phyloP scores from a whole-genome alignment of 2,888 invertebrate genomes.

The Elysia crispata region DNA sequence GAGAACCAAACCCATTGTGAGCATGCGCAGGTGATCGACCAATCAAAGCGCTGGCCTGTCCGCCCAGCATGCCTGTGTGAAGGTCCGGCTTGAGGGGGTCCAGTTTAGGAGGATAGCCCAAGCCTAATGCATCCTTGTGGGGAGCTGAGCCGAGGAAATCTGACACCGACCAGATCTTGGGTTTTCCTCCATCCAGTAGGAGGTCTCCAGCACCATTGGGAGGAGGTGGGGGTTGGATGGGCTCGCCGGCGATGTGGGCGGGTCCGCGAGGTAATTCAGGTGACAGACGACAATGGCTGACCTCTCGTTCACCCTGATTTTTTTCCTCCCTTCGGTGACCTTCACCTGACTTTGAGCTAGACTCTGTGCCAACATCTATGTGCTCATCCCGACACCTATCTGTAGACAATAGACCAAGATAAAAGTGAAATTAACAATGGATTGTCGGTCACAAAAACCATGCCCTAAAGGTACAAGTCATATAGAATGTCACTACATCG shows the following conservation, averaged over 20 bases:
- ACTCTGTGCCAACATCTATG: slow-evolving; percentile 44
- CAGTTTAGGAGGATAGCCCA: slow-evolving; percentile 26
- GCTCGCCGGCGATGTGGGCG: slow-evolving; percentile 45
- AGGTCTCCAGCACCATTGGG: no score
- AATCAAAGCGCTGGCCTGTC: slow-evolving; percentile 22
- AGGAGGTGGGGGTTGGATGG: slow-evolving; percentile 42
- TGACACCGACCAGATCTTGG: slow-evolving; percentile 71
- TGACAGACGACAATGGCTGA: slow-evolving; percentile 44
- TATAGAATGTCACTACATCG: no score
- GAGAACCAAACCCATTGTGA: slow-evolving; percentile 38
- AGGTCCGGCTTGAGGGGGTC: slow-evolving; percentile 29
- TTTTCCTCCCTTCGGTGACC: slow-evolving; percentile 23
- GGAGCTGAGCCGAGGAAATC: slow-evolving; percentile 54
- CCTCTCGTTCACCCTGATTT: slow-evolving; percentile 26
- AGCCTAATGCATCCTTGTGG: slow-evolving; percentile 29
- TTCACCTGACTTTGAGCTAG: background rate
- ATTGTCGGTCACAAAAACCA: background rate
- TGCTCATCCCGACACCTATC: slow-evolving; percentile 31
- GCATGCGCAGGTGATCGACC: slow-evolving; percentile 23
- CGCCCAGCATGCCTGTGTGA: background rate
- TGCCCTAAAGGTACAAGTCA: background rate
- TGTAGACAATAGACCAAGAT: slow-evolving; percentile 12
- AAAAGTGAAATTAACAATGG: no score
- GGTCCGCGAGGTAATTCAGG: slow-evolving; percentile 47
- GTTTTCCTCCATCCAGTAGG: slow-evolving; percentile 54